phyloP scores from a whole-genome alignment of 2,797 vertebrate genomes.

The Danio albolineatus region DNA sequence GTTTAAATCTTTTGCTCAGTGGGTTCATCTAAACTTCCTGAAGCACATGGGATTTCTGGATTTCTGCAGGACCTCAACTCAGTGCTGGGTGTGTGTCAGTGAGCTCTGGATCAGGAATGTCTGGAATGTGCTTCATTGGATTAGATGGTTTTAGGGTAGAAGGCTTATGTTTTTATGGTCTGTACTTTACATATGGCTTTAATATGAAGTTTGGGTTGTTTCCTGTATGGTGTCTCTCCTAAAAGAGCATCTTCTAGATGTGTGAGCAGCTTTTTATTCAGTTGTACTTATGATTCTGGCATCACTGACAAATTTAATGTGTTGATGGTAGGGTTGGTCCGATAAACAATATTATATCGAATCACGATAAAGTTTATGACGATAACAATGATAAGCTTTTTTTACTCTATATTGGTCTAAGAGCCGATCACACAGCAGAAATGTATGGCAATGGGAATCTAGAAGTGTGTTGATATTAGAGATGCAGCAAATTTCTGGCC shows the following conservation, averaged over 20 bases:
- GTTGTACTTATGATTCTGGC: background rate
- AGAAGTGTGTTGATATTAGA: too few species aligned
- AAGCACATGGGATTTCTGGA: background rate
- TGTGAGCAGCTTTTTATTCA: background rate
- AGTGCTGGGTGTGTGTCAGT: slow-evolving; percentile 34
- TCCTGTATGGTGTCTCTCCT: background rate
- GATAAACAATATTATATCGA: too few species aligned
- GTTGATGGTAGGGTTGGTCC: too few species aligned
- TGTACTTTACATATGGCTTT: slow-evolving; percentile 7
- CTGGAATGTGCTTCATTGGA: slow-evolving; percentile 39
- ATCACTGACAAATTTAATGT: background rate
- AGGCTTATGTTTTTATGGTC: background rate
- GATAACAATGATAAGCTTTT: too few species aligned
- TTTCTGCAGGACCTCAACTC: slow-evolving; percentile 14
- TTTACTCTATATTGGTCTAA: too few species aligned
- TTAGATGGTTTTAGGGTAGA: slow-evolving; percentile 10
- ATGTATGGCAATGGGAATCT: too few species aligned
- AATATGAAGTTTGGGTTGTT: background rate
- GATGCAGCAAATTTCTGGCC: too few species aligned
- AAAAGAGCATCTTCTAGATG: background rate
- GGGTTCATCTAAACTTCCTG: slow-evolving; percentile 1
- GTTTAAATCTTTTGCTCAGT: slow-evolving; percentile 26
- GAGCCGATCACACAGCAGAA: too few species aligned
- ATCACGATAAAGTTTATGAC: too few species aligned
- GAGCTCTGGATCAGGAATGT: slow-evolving; percentile 25